Evolutionary conservation across 37 sponge, comb jelly and placozoan species (phyloP), one percentile per base, ranked within the genome.

Genomic region (Halichondria panicea): DNA sequence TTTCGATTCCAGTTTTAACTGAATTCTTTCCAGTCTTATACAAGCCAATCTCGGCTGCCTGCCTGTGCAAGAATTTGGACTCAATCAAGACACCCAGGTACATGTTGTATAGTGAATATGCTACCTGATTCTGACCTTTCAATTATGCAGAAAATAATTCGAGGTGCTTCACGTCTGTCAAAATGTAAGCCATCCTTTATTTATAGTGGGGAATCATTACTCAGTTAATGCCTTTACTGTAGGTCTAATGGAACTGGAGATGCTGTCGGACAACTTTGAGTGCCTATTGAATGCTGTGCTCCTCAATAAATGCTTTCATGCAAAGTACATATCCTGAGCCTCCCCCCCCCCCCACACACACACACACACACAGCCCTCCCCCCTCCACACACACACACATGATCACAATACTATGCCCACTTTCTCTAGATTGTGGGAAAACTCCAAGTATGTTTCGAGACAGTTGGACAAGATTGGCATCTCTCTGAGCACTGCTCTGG

Each of bases 391-490:
- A 22, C n/a, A 30, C n/a, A 30, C 4, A 22, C 59, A 58, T 12
- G 8, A 30, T 58, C n/a, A 58, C 27, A 5, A 37, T 1, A 12
- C 18, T 39, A 25, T 27, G 18, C n/a, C n/a, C 9, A 7, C 53
- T 0, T 43, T 45, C 44, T 73, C 24, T 41, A 86, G 88, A 69
- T 43, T 99, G 12, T 99, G 99, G 99, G 93, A 95, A 38, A 93
- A 99, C 82, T 89, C 94, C 28, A 88, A 90, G 42, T 71, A 87
- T 64, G 94, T 99, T 0, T 77, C 94, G 1, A 87, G 89, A 63
- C 99, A 99, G 80, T 64, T 99, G 48, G 95, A 99, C 35, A 92
- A 92, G 56, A 88, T 99, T 63, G 99, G 90, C 56, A 64, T 87
- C 48, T 80, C 88, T 0, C 45, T 93, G 37, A 84, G 93, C 35